phyloP scores from a whole-genome alignment of 1,140 invertebrate genomes.

The Platyscapa corneri region DNA sequence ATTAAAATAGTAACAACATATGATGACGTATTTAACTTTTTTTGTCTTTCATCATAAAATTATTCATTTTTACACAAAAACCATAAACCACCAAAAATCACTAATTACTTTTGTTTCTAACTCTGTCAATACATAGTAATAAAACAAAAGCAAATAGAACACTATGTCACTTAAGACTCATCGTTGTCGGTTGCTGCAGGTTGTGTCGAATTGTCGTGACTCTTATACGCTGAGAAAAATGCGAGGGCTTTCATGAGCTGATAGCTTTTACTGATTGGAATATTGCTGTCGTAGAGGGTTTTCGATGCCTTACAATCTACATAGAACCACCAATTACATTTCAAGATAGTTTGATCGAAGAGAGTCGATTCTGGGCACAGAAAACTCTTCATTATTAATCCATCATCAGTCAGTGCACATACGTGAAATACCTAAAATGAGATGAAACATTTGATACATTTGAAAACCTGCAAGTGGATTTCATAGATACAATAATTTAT shows the following conservation, averaged over 20 bases:
- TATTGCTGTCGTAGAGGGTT: slow-evolving; percentile 89
- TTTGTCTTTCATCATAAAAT: neutral
- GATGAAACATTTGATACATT: neutral
- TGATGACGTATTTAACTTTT: slow-evolving; percentile 7
- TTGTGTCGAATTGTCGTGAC: slow-evolving; percentile 70
- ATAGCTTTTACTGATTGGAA: slow-evolving; percentile 92
- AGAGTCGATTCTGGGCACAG: slow-evolving; percentile 90
- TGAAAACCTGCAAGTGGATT: neutral
- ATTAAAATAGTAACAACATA: neutral
- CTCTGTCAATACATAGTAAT: neutral
- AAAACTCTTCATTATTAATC: slow-evolving; percentile 91
- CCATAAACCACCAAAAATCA: neutral
- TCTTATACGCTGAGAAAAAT: slow-evolving; percentile 89
- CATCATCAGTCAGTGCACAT: slow-evolving; percentile 90
- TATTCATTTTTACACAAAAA: neutral
- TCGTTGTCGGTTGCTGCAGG: slow-evolving; percentile 44
- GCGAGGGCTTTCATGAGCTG: slow-evolving; percentile 92
- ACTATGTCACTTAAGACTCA: slow-evolving; percentile 45
- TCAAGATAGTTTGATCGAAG: slow-evolving; percentile 91
- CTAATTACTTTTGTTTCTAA: neutral
- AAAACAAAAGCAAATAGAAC: slow-evolving; percentile 1
- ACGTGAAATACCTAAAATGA: slow-evolving; percentile 87
- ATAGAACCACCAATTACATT: slow-evolving; percentile 95
- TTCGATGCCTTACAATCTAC: slow-evolving; percentile 89
- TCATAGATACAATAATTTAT: too few relatives aligned